phyloP scores from a whole-genome alignment of 2,113 vertebrate species.

The Eidolon helvum region DNA sequence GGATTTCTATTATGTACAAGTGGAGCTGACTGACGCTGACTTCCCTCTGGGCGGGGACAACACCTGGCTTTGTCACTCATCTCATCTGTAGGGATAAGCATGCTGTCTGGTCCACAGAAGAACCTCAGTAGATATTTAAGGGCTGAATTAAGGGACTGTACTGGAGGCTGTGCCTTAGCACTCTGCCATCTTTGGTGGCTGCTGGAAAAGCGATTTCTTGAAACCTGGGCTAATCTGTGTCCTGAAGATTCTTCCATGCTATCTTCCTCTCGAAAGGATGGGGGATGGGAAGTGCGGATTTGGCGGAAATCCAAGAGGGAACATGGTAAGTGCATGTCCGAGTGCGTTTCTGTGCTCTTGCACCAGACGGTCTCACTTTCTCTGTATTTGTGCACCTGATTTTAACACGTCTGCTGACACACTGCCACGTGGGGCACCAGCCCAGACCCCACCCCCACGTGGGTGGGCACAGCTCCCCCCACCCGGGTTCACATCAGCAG shows the following conservation, averaged over 20 bases:
- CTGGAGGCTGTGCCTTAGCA: fast-evolving
- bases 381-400: fast-evolving
- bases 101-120: neutral
- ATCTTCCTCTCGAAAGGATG: neutral
- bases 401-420: fast-evolving
- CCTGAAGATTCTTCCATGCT: fast-evolving
- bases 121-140: fast-evolving
- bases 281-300: neutral
- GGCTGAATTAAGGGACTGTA: fast-evolving
- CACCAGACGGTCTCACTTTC: fast-evolving
- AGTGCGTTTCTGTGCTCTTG: fast-evolving
- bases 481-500: fast-evolving
- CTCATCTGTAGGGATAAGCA: neutral
- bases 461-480: too few species aligned
- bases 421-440: fast-evolving
- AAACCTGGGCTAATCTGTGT: fast-evolving
- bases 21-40: fast-evolving
- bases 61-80: fast-evolving
- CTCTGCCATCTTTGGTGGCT: fast-evolving
- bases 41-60: neutral
- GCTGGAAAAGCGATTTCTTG: too few species aligned
- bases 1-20: fast-evolving
- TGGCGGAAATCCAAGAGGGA: fast-evolving
- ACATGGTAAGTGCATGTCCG: fast-evolving
- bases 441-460: too few species aligned